Evolutionary conservation across 1,140 invertebrate species (phyloP), one percentile per base, ranked within the genome.

Genomic region (Drosophila miranda): DNA sequence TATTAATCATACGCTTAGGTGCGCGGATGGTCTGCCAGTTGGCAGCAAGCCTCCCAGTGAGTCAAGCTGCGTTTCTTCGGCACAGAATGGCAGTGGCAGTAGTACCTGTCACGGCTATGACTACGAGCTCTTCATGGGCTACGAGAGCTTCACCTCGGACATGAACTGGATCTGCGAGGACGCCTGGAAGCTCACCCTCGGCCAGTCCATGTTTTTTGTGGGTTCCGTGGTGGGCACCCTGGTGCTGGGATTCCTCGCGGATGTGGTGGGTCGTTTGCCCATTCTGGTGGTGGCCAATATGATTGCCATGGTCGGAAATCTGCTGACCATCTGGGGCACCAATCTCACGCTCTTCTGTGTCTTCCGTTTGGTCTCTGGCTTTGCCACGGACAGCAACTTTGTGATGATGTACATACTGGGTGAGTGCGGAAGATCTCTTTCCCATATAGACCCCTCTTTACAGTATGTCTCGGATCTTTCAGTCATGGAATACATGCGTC

Each of bases 321-420:
- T 93, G 28, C 51, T 91, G n/a, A 93, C 93, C n/a, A 88, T 92
- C 3, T 91, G 92, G 45, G 90, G 93, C 3, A 88, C 68, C 4
- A 90, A 89, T 19, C 72, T 92, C 2, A 63, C 86, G 3, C 73
- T 91, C 0, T 94, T 93, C 79, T 91, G 91, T 13, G 43, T 91
- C 0, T 92, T 91, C 51, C 86, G 93, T 41, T 91, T 94, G 60
- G 63, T 94, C 7, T 92, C 93, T 0, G 93, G 93, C 14, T 78
- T 93, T 38, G 93, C 93, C 11, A 93, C 93, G 9, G 93, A 94
- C 68, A 92, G 91, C 28, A 92, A 93, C 74, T 94, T 93, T 64
- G 91, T 93, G 23, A 93, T 94, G 91, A 94, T 94, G 92, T 94
- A 94, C 54, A 94, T 94, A 58, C 91, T 94, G 69, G 92, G 93